These are phyloP conservation scores for Crotalus viridis DNA, from an alignment of 2,113 vertebrate genomes.

Conservation along the genomic window DNA sequence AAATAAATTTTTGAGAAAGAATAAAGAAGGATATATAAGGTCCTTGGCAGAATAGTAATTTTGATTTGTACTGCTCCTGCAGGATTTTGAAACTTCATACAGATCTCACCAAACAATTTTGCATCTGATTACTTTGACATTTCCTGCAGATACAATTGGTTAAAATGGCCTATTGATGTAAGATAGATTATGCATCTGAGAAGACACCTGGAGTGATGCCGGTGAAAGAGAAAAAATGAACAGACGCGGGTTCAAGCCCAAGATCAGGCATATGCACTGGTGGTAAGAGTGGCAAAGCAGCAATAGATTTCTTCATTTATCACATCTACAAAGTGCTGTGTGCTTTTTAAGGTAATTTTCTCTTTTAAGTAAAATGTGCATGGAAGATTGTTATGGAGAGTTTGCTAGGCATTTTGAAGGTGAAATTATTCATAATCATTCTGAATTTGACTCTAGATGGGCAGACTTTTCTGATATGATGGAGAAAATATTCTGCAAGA, in stretches of 20 bases:
- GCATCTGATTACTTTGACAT: not conserved
- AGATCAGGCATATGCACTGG: not conserved
- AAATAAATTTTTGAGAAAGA: not conserved
- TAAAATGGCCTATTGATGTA: not conserved
- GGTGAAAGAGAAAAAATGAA: not conserved
- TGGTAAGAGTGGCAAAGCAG: not conserved
- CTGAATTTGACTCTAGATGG: not conserved
- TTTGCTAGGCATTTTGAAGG: not conserved
- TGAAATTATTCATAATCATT: not conserved
- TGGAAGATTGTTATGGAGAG: not conserved
- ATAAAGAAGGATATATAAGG: not conserved
- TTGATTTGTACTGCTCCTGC: not conserved
- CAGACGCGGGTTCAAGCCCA: not conserved
- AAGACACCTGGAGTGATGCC: not conserved
- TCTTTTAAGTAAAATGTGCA: not conserved
- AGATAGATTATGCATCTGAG: not conserved
- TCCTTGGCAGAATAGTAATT: not conserved
- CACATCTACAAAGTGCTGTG: not conserved
- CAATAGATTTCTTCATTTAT: not conserved
- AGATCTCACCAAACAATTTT: not conserved
- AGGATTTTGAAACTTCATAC: not conserved
- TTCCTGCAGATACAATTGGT: not conserved
- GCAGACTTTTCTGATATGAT: not conserved
- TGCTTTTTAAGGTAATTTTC: not conserved
- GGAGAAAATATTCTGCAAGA: not conserved